Evolutionary conservation across 1,140 invertebrate species (phyloP), one percentile per base, ranked within the genome.

Genomic region (Danaus plexippus): DNA sequence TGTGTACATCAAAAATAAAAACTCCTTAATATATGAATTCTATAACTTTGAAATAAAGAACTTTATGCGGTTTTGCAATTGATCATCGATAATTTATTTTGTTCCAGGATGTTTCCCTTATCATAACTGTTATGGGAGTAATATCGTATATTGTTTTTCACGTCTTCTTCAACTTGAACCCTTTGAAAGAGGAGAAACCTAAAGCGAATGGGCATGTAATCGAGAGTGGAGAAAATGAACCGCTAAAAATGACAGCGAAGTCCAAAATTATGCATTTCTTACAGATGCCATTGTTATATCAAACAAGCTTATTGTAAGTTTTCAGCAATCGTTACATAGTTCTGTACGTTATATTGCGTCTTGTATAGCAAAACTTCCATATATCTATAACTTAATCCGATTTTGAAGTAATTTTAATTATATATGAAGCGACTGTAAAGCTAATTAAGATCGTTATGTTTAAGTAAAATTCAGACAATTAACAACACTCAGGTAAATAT

Each of bases 241-340:
- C 66, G 10, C 52, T 67, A 6, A 67, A 66, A 50, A n/a, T 69
- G n/a, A 57, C 64, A 9, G 59, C 65, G 1, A 79, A 73, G 49
- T 78, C 78, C 3, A 83, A 79, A 62, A 78, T 86, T n/a, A 79
- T 80, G 48, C 70, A 89, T 63, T 89, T 90, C 65, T 70, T 90
- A 47, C 78, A 75, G 67, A 89, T 88, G 67, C 87, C 87, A 10
- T 62, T 88, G 22, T 67, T 90, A 22, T 90, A 90, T 69, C 85
- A 89, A 73, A 88, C 89, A 44, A 88, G 89, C 64, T 71, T 89
- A 51, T 74, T 90, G 88, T 90, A 81, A 87, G 87, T 87, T 57
- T 50, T 52, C 61, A 18, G 50, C 22, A 46, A 55, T 47, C 1
- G 13, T 32, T 32, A 32, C 22, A 32, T 32, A 7, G 2, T 32